Evolutionary conservation across 2,113 vertebrate species (phyloP).

Genomic region (Scomber scombrus): DNA sequence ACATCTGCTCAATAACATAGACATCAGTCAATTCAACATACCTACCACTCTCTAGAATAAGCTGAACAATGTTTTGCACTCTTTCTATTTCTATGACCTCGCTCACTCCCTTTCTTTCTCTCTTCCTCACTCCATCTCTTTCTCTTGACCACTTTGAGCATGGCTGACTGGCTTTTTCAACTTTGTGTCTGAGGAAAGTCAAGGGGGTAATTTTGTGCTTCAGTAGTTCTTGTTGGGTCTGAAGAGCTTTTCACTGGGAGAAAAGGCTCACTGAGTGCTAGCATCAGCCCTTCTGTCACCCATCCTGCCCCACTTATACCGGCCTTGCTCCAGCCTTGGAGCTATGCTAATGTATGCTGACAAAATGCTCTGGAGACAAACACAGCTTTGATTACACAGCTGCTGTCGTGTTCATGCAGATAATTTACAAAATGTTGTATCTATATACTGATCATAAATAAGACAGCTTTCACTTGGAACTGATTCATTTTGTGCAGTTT

Average conservation of each 20-base stretch:
- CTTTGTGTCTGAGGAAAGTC: constrained; percentile 69
- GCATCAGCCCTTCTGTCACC: constrained; percentile 61
- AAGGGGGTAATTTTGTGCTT: constrained; percentile 76
- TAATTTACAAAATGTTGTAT: constrained; percentile 5
- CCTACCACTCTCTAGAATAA: constrained; percentile 18
- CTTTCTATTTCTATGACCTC: constrained; percentile 37
- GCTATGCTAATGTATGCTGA: constrained; percentile 53
- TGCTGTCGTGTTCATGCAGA: constrained; percentile 19
- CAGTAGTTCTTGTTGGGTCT: constrained; percentile 63
- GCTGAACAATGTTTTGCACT: constrained; percentile 7
- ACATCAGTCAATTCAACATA: constrained; percentile 13
- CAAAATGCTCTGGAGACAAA: constrained; percentile 42
- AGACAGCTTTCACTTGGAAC: not conserved
- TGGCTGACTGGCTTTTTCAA: constrained; percentile 60
- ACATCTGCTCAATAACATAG: constrained; percentile 14
- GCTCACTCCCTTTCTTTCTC: constrained; percentile 8
- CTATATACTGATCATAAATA: not conserved
- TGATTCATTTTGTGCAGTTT: not conserved
- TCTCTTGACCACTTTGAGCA: constrained; percentile 50
- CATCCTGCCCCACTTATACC: constrained; percentile 40
- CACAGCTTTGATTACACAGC: constrained; percentile 27
- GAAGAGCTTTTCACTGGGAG: constrained; percentile 61
- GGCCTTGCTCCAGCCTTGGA: constrained; percentile 8
- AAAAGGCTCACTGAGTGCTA: constrained; percentile 41
- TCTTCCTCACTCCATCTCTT: constrained; percentile 23